A percentile compares a stretch with the other conserved stretches of the same genome.
Evolutionary conservation across 92 coral and sea anemone genomes (phyloP).

Genomic region (Parazoanthus atlanticus): DNA sequence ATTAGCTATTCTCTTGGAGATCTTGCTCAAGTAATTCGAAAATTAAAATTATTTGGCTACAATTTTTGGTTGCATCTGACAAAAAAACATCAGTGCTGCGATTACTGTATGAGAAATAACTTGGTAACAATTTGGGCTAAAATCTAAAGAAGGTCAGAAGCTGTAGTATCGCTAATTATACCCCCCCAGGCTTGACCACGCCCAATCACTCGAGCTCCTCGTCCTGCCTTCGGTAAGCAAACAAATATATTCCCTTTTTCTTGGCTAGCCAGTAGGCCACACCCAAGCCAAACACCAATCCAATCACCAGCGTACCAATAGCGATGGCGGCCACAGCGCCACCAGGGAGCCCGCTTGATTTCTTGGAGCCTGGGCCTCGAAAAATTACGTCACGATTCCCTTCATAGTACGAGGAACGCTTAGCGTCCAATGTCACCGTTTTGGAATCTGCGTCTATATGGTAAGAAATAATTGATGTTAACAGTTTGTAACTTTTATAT

Average conservation of each 20-base stretch:
- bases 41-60: too few relatives aligned
- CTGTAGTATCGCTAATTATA: background rate
- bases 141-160: background rate
- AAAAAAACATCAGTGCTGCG: too few relatives aligned
- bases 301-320: constrained; percentile 4
- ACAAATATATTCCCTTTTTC: constrained; percentile 17
- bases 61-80: too few relatives aligned
- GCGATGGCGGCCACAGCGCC: constrained; percentile 32
- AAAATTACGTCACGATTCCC: background rate
- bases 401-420: constrained; percentile 21
- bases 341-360: constrained; percentile 7
- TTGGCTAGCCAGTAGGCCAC: constrained; percentile 41
- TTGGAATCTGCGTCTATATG: background rate
- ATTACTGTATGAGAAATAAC: background rate
- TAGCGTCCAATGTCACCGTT: background rate
- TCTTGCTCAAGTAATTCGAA: too few relatives aligned
- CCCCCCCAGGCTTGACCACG: background rate
- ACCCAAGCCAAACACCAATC: constrained; percentile 15
- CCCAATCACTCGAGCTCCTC: background rate
- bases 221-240: constrained; percentile 12
- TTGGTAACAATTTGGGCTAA: background rate
- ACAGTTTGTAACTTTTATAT: too few relatives aligned
- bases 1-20: too few relatives aligned
- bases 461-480: too few relatives aligned
- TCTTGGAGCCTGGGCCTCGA: constrained; percentile 1